These are phyloP conservation scores for Hydrocynus forskahlii DNA, from an alignment of 2,797 vertebrate species.

Conservation along the genomic window DNA sequence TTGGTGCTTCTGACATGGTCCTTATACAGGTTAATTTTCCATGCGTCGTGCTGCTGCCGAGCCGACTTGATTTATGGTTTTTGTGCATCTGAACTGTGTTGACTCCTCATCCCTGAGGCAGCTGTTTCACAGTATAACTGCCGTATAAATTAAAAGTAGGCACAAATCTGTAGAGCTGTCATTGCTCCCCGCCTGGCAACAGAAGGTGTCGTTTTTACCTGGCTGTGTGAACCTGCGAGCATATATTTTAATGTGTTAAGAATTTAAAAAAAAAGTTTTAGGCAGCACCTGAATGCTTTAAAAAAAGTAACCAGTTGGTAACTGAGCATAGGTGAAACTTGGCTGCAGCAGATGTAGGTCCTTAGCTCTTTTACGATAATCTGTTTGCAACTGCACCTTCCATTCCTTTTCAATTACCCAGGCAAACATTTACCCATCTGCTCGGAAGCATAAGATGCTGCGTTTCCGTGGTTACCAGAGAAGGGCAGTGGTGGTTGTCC, in stretches of 20 bases:
- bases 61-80: neutral
- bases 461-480: slow-evolving; percentile 84
- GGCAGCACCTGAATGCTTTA: too few relatives aligned
- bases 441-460: slow-evolving; percentile 85
- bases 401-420: slow-evolving; percentile 53
- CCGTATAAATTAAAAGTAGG: neutral
- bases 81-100: neutral
- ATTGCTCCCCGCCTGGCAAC: neutral
- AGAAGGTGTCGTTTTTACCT: neutral
- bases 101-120: neutral
- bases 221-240: neutral
- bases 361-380: neutral
- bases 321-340: neutral
- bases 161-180: neutral
- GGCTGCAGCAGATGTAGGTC: neutral
- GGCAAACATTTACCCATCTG: slow-evolving; percentile 90
- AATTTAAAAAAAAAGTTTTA: too few relatives aligned
- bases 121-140: neutral
- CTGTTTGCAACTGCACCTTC: neutral
- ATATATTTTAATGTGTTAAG: neutral
- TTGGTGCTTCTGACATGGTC: neutral
- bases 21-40: neutral
- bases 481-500: slow-evolving; percentile 83
- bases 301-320: neutral
- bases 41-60: neutral